phyloP scores from a whole-genome alignment of 1,140 invertebrate genomes.

The Olivierus martensii region DNA sequence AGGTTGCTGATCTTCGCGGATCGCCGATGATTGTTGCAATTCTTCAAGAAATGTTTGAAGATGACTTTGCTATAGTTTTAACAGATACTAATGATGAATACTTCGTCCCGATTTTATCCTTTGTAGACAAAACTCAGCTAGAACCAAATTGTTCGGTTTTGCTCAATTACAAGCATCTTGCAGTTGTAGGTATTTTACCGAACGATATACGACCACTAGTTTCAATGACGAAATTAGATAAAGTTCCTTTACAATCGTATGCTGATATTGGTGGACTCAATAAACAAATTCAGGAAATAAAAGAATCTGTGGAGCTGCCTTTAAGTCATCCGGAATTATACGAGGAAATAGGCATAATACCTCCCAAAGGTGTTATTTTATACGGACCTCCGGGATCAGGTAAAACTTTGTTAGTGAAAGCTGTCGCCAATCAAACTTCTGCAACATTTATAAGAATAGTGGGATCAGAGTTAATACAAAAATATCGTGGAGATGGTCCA shows the following conservation, averaged over 20 bases:
- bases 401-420: conserved; percentile 95
- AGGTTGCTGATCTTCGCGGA: conserved; percentile 95
- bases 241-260: conserved; percentile 98
- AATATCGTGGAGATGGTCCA: conserved; percentile 98
- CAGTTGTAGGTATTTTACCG: conserved; percentile 92
- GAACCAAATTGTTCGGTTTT: conserved; percentile 99
- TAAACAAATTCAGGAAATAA: conserved; percentile 98
- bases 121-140: conserved; percentile 98
- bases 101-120: conserved; percentile 97
- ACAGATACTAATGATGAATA: conserved; percentile 99
- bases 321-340: conserved; percentile 99
- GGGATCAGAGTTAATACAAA: conserved; percentile 97
- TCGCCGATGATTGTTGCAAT: conserved; percentile 99
- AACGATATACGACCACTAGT: conserved; percentile 99
- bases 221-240: conserved; percentile 99
- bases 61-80: conserved; percentile 99
- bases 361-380: conserved; percentile 97
- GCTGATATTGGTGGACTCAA: conserved; percentile 99
- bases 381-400: conserved; percentile 97
- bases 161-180: conserved; percentile 95
- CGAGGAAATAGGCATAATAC: conserved; percentile 99
- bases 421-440: conserved; percentile 98
- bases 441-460: conserved; percentile 97
- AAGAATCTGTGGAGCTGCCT: conserved; percentile 97
- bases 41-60: conserved; percentile 98